Conservation (phyloP, 2,113 vertebrate genomes). For the Eptesicus fuscus region DNA sequence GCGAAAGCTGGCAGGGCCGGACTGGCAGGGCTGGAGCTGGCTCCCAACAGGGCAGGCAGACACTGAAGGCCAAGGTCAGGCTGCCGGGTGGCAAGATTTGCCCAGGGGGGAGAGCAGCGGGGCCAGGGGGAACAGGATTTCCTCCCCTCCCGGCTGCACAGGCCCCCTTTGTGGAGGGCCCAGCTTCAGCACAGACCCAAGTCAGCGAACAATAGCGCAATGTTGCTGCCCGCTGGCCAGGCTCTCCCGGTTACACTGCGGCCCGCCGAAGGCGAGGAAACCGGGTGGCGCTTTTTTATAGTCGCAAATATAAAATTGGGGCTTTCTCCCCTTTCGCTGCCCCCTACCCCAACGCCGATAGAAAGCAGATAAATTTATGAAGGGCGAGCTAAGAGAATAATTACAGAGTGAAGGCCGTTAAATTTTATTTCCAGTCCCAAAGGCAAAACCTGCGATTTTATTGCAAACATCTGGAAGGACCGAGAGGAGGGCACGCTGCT, state of each 20-base stretch:
- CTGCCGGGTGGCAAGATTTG: background rate
- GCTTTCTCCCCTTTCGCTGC: constrained; percentile 49
- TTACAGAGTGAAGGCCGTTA: constrained; percentile 87
- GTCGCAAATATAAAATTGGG: constrained; percentile 71
- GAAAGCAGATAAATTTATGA: constrained; percentile 87
- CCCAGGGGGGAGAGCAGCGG: background rate
- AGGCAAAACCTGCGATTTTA: constrained; percentile 88
- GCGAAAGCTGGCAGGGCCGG: background rate
- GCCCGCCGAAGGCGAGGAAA: constrained; percentile 68
- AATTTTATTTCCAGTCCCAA: constrained; percentile 88
- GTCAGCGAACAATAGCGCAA: constrained; percentile 9
- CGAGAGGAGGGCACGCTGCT: constrained; percentile 82
- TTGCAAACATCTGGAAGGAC: constrained; percentile 87
- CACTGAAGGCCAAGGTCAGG: background rate
- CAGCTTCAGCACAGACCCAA: background rate
- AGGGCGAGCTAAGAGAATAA: constrained; percentile 87
- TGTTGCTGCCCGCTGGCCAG: constrained; percentile 47
- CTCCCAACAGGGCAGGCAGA: background rate
- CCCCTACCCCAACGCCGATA: constrained; percentile 74
- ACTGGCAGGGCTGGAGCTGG: background rate
- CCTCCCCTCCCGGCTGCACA: background rate
- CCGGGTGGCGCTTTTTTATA: constrained; percentile 77
- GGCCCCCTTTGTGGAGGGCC: constrained; percentile 65
- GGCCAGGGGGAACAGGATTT: constrained; percentile 44
- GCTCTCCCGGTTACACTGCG: constrained; percentile 17